Conservation (phyloP, 1,140 invertebrate species). For the Drosophila mayri region DNA sequence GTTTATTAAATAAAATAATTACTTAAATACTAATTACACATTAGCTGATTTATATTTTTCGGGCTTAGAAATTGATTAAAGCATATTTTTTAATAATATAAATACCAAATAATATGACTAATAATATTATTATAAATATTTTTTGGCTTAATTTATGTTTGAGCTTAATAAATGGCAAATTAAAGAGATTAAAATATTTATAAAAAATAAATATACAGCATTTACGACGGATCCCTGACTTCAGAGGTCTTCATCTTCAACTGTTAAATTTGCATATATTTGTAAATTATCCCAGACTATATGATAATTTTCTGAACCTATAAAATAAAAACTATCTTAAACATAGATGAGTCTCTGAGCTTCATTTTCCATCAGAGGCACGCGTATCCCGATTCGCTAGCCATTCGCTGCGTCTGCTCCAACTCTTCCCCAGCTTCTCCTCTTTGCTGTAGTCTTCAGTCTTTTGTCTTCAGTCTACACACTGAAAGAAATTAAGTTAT, state of each 20-base stretch:
- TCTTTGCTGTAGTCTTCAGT: slow-evolving; percentile 26
- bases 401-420: slow-evolving; percentile 64
- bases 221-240: too few relatives aligned
- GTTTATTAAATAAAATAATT: too few relatives aligned
- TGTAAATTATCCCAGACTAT: background rate
- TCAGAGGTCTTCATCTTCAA: background rate
- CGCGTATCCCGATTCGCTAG: slow-evolving; percentile 57
- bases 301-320: too few relatives aligned
- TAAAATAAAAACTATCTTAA: background rate
- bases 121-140: too few relatives aligned
- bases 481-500: slow-evolving; percentile 1
- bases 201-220: too few relatives aligned
- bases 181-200: too few relatives aligned
- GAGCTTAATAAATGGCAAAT: background rate
- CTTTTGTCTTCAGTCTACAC: slow-evolving; percentile 29
- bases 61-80: background rate
- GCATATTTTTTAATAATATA: too few relatives aligned
- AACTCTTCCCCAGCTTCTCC: slow-evolving; percentile 6
- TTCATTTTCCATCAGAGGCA: slow-evolving; percentile 39
- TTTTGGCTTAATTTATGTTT: background rate
- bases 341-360: background rate
- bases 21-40: too few relatives aligned
- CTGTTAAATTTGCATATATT: background rate
- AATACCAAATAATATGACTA: too few relatives aligned
- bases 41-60: background rate